Conservation (phyloP, 2,113 vertebrate genomes). For the Axis porcinus region DNA sequence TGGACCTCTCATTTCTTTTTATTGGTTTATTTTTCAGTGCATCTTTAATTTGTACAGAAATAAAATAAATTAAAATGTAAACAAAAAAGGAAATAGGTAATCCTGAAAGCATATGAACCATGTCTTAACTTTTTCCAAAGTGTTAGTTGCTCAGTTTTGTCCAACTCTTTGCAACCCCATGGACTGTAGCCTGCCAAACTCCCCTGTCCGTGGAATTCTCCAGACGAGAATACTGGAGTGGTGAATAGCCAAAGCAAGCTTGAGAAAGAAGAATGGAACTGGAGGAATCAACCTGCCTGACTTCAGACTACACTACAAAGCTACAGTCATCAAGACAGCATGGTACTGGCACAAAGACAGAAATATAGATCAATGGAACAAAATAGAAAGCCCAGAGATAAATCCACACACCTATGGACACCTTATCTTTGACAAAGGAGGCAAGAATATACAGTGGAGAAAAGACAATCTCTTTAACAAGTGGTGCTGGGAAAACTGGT, state of each 20-base stretch:
- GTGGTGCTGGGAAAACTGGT: background rate
- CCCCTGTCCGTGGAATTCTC: background rate
- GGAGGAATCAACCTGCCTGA: background rate
- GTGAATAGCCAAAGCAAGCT: background rate
- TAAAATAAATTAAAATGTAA: conserved; percentile 85
- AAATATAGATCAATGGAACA: background rate
- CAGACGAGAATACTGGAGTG: background rate
- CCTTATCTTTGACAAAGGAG: background rate
- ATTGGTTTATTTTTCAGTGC: conserved; percentile 84
- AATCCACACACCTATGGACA: background rate
- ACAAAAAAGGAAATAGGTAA: background rate
- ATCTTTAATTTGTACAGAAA: conserved; percentile 91
- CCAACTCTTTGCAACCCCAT: background rate
- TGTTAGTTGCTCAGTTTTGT: background rate
- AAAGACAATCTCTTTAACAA: background rate
- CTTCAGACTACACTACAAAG: background rate
- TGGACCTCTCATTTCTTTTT: conserved; percentile 82
- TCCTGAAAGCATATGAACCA: background rate
- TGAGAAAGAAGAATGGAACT: background rate
- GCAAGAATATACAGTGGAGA: background rate
- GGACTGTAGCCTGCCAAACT: background rate
- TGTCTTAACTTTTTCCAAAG: background rate
- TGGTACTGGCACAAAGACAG: background rate
- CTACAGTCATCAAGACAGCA: background rate
- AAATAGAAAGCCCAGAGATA: background rate